Conservation (phyloP, 1,140 invertebrate species). For the Drosophila sturtevanti region DNA sequence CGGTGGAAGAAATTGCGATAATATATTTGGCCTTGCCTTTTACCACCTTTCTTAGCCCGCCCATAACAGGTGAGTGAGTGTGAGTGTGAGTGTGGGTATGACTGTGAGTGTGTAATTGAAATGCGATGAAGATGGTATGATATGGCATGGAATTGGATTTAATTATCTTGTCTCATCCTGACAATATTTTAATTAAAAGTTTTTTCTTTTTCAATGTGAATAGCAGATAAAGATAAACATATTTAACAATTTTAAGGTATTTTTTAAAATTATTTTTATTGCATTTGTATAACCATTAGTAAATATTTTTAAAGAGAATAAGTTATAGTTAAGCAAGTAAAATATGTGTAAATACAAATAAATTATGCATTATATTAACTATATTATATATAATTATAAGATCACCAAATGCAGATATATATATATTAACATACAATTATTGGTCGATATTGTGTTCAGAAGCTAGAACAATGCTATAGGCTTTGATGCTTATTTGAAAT, state of each 20-base stretch:
- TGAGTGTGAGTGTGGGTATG: background rate
- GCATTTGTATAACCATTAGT: too few species aligned
- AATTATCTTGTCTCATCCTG: conserved; percentile 22
- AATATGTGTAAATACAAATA: too few species aligned
- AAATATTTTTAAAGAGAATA: too few species aligned
- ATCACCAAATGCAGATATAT: too few species aligned
- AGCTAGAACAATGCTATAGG: too few species aligned
- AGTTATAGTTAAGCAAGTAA: too few species aligned
- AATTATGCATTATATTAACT: too few species aligned
- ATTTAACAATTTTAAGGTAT: background rate
- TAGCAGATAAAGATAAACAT: background rate
- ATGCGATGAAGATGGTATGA: background rate
- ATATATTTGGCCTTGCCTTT: conserved; percentile 92
- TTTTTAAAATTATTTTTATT: too few species aligned
- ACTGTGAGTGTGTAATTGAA: conserved; percentile 83
- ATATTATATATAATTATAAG: too few species aligned
- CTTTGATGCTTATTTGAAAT: too few species aligned
- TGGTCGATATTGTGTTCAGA: too few species aligned
- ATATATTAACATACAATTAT: too few species aligned
- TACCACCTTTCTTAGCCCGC: conserved; percentile 90
- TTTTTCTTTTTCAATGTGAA: conserved; percentile 14
- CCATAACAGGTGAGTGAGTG: conserved; percentile 89
- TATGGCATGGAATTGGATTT: conserved; percentile 9
- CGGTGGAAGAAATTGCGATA: conserved; percentile 91
- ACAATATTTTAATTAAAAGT: conserved; percentile 52